Base-by-base conservation (phyloP, 64 coral and sea anemone species). In the Porites australiensis region DNA sequence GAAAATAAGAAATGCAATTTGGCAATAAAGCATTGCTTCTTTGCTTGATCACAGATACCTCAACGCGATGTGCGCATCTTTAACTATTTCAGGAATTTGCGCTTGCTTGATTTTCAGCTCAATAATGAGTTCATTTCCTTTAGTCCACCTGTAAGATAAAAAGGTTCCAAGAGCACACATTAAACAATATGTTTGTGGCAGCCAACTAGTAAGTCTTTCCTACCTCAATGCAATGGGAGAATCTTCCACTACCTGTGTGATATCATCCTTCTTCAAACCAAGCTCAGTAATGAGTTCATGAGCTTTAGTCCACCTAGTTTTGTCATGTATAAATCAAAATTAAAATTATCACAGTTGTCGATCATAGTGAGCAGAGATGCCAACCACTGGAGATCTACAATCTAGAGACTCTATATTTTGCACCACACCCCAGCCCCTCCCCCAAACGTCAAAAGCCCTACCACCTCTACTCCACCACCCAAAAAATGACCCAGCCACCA, bases 81-180 rank as follows among this genome's bases (percentile, higher is more conserved):
- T 94, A 52, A 96, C 82, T 74, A 96, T 89, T 66, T 77, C 82
- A 86, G 88, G 79, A 44, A 96, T 75, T 48, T 96, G 87, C 81
- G 89, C 70, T 87, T 74, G 89, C 70, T 76, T 83, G 77, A 96
- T 46, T 68, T 90, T 90, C 58, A 96, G 82, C 67, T 96, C 92
- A 68, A 71, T 94, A 20, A 96, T 94, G 19, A 96, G 92, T 71
- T 96, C 95, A 93, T 94, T 88, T 70, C 87, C 91, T 94, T 96
- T 93, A 48, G 81, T 96, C 95, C 95, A 96, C 95, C 95, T 94
- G 74, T 77, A 61, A n/a, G 21, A 83, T 23, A 75, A 91, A 58
- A 59, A 18, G 63, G 67, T 84, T 68, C 6, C 2, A 69, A 84
- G 14, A 27, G 14, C 13, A 64, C 4, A 4, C 5, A 20, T 46